A percentile compares a stretch with the other conserved stretches of the same genome.
Evolutionary conservation across 2,797 vertebrate genomes (phyloP).

Genomic region (Austrolebias charrua): DNA sequence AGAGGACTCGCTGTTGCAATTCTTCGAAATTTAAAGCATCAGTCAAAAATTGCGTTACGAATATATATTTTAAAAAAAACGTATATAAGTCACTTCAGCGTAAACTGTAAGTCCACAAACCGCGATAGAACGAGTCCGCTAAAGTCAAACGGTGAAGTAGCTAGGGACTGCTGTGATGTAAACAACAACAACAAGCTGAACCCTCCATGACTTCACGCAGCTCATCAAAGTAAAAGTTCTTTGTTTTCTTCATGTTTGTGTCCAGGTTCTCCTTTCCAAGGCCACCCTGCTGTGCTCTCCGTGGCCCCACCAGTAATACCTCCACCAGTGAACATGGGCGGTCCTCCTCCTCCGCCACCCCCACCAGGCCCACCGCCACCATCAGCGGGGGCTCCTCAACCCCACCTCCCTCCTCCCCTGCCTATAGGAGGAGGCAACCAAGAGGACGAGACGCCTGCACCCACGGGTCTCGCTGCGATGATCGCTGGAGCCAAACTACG

Average conservation of each 20-base stretch:
- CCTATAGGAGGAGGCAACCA: slow-evolving; percentile 70
- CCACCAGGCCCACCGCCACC: slow-evolving; percentile 76
- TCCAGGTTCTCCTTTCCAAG: slow-evolving; percentile 89
- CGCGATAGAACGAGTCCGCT: too few relatives aligned
- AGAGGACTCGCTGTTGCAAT: too few relatives aligned
- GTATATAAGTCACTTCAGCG: too few relatives aligned
- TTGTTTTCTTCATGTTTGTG: background rate
- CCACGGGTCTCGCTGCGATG: slow-evolving; percentile 91
- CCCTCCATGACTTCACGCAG: too few relatives aligned
- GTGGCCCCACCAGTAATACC: slow-evolving; percentile 82
- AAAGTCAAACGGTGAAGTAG: too few relatives aligned
- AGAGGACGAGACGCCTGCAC: slow-evolving; percentile 80
- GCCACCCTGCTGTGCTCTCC: slow-evolving; percentile 86
- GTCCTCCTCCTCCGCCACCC: slow-evolving; percentile 78
- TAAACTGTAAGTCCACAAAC: too few relatives aligned
- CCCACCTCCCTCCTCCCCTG: slow-evolving; percentile 80
- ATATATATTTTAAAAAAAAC: too few relatives aligned
- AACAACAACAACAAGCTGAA: too few relatives aligned
- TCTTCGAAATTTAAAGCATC: too few relatives aligned
- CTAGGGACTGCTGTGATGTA: too few relatives aligned
- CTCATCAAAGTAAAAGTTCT: background rate
- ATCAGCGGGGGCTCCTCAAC: slow-evolving; percentile 79
- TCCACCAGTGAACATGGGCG: slow-evolving; percentile 76
- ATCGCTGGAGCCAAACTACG: slow-evolving; percentile 97
- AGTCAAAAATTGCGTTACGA: too few relatives aligned